phyloP scores from a whole-genome alignment of 2,888 invertebrate species.

The Julus scanicus region DNA sequence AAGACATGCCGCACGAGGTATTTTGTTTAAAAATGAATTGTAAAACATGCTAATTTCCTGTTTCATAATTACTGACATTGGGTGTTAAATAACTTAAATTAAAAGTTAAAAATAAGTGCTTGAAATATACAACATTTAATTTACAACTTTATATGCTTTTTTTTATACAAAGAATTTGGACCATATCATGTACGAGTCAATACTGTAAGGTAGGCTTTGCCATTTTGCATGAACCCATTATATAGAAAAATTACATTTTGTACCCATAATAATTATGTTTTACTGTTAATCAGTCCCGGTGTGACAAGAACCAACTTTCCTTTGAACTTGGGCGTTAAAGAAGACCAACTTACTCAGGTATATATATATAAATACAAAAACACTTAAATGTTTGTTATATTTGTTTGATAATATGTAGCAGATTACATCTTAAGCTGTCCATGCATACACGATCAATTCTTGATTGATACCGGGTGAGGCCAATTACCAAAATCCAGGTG shows the following conservation, averaged over 20 bases:
- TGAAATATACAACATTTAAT: not conserved
- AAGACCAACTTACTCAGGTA: not conserved
- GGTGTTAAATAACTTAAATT: too few relatives aligned
- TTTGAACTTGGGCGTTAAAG: not conserved
- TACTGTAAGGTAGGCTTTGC: conserved; percentile 30
- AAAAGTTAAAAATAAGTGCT: too few relatives aligned
- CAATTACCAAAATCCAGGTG: too few relatives aligned
- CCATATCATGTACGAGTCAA: conserved; percentile 51
- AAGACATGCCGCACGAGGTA: conserved; percentile 53
- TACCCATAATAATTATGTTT: not conserved
- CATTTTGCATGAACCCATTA: not conserved
- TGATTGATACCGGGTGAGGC: too few relatives aligned
- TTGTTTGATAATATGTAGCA: not conserved
- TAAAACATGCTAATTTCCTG: too few relatives aligned
- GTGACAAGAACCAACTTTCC: conserved; percentile 32
- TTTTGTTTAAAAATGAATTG: not conserved
- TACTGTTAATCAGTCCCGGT: conserved; percentile 20
- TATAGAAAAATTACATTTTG: not conserved
- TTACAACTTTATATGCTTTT: too few relatives aligned
- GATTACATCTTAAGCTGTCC: not conserved
- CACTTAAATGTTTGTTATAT: too few relatives aligned
- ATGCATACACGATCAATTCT: not conserved
- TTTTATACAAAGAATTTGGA: conserved; percentile 39
- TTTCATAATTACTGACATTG: too few relatives aligned
- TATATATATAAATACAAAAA: not conserved